These are phyloP conservation scores for Cebus imitator DNA, from an alignment of 2,113 vertebrate species.

Conservation along the genomic window DNA sequence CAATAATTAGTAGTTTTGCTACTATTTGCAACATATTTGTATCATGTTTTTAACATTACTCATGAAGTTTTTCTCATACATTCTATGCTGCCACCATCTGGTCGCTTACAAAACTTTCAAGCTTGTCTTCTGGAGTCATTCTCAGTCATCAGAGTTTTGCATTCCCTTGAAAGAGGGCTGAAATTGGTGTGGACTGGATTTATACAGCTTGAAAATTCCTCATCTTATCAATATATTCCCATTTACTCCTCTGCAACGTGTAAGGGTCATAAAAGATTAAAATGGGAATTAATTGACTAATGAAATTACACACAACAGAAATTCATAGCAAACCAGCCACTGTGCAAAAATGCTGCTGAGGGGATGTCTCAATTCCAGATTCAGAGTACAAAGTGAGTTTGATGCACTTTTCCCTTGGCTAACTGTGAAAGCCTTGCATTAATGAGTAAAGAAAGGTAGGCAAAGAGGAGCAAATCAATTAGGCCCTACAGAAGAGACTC, in stretches of 20 bases:
- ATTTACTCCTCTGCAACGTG: background rate
- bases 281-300: constrained; percentile 28
- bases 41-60: constrained; percentile 7
- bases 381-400: background rate
- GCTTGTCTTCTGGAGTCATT: constrained; percentile 34
- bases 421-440: background rate
- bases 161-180: background rate
- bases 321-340: background rate
- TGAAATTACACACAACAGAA: constrained; percentile 19
- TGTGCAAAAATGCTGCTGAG: background rate
- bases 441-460: background rate
- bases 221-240: background rate
- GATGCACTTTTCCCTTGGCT: background rate
- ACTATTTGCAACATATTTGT: background rate
- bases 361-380: background rate
- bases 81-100: constrained; percentile 86
- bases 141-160: background rate
- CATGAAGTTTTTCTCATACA: constrained; percentile 49
- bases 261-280: background rate
- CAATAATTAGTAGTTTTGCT: background rate
- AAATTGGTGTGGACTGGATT: background rate
- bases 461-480: background rate
- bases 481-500: background rate
- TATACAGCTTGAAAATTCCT: background rate
- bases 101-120: constrained; percentile 55